phyloP scores from a whole-genome alignment of 2,113 vertebrate species.

The pig (Sus scrofa) region DNA sequence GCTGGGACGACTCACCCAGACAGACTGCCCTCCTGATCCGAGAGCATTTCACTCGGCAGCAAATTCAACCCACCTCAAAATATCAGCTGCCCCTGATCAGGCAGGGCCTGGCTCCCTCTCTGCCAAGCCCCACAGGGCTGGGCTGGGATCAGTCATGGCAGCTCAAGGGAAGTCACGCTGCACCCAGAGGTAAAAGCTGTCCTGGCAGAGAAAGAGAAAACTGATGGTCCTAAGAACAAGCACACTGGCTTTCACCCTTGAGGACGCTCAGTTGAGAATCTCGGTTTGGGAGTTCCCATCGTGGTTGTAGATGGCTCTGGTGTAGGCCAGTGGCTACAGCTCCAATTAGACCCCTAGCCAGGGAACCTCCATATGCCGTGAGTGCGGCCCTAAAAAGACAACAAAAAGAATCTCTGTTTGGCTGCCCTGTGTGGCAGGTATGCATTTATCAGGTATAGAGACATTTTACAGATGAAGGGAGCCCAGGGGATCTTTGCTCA shows the following conservation, averaged over 20 bases:
- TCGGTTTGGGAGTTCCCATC: no score
- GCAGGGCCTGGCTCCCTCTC: no score
- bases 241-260: fast-evolving
- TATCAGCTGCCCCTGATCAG: background rate
- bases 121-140: background rate
- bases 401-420: background rate
- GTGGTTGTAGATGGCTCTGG: no score
- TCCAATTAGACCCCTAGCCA: no score
- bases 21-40: background rate
- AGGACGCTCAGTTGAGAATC: background rate
- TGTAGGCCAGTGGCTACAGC: no score
- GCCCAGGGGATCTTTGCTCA: background rate
- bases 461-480: background rate
- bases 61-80: background rate
- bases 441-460: background rate
- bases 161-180: background rate
- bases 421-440: background rate
- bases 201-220: background rate
- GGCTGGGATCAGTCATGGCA: background rate
- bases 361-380: no score
- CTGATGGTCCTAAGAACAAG: fast-evolving
- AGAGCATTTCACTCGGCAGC: background rate
- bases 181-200: background rate
- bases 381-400: no score
- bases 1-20: background rate